These are phyloP conservation scores for Myathropa florea DNA, from an alignment of 2,888 invertebrate species.

Conservation along the genomic window DNA sequence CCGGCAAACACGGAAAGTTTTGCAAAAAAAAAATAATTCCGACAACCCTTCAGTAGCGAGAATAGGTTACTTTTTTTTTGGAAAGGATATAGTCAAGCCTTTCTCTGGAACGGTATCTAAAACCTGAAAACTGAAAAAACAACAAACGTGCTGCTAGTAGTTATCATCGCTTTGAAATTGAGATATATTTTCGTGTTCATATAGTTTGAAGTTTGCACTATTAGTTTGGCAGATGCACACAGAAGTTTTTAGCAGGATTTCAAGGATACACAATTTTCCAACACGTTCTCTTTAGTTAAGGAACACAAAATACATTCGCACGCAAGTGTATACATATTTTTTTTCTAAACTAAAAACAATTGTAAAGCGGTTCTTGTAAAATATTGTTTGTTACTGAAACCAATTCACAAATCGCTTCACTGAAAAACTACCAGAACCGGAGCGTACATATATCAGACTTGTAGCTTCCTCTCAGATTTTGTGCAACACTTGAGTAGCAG, in stretches of 20 bases:
- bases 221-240: constrained; percentile 42
- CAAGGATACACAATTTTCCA: constrained; percentile 45
- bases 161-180: constrained; percentile 22
- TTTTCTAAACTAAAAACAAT: neutral
- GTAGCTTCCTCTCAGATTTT: constrained; percentile 12
- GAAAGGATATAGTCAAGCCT: neutral
- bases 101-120: neutral
- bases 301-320: neutral
- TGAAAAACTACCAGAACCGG: neutral
- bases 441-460: neutral
- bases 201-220: constrained; percentile 5
- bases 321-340: neutral
- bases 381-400: constrained; percentile 21
- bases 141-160: constrained; percentile 10
- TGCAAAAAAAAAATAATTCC: neutral
- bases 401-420: constrained; percentile 33
- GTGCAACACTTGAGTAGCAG: constrained; percentile 20
- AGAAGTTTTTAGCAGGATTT: constrained; percentile 32
- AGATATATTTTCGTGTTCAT: constrained; percentile 7
- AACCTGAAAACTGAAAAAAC: neutral
- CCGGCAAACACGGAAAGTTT: neutral
- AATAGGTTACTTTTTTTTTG: neutral
- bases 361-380: constrained; percentile 10
- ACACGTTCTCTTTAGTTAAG: neutral
- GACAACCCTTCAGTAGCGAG: neutral